Conservation (phyloP, 2,113 vertebrate species). For the Circaetus gallicus region DNA sequence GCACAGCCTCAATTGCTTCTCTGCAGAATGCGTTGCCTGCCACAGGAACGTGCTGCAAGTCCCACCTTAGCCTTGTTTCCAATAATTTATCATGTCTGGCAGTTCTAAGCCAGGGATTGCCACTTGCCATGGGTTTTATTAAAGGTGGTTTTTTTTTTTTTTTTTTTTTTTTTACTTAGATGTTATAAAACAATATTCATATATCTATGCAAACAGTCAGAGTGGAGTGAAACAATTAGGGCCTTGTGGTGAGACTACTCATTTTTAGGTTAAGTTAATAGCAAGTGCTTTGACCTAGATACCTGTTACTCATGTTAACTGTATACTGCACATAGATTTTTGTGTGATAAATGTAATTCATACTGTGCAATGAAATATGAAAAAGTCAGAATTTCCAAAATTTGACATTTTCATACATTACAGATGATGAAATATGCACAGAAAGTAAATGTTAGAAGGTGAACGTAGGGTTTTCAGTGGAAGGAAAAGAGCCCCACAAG, state of each 20-base stretch:
- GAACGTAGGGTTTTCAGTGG: background rate
- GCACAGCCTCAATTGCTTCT: background rate
- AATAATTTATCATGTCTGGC: background rate
- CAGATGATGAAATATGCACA: background rate
- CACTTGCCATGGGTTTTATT: background rate
- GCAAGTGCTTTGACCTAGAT: background rate
- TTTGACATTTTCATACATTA: background rate
- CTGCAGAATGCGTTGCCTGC: background rate
- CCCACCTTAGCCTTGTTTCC: background rate
- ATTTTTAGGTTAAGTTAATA: background rate
- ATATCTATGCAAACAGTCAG: background rate
- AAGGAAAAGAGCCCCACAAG: background rate
- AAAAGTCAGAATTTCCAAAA: background rate
- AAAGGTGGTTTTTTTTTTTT: background rate
- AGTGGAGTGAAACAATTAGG: background rate
- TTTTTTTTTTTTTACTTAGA: background rate
- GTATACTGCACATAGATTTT: background rate
- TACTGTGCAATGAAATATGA: background rate
- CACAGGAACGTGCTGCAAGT: background rate
- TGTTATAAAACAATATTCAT: background rate
- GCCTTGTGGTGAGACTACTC: background rate
- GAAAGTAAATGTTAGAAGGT: background rate
- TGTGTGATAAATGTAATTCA: background rate
- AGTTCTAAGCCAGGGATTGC: background rate
- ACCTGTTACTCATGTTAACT: background rate